Base-by-base conservation (phyloP, 2,113 vertebrate genomes). In the Equus quagga region DNA sequence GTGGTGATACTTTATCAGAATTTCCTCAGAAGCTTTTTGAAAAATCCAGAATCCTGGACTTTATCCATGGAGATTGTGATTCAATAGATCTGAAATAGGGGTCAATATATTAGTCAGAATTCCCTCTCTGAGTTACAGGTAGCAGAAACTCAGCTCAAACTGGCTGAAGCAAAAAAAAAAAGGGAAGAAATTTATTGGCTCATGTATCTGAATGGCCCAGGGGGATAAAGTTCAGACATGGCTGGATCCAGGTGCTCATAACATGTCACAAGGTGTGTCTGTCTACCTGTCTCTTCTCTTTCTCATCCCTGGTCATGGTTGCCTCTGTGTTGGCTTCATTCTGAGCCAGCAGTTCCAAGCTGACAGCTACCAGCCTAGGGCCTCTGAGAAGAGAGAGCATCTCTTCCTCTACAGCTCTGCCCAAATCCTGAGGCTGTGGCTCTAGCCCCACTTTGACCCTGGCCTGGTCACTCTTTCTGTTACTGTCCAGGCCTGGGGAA, bases 81-180 rank as follows among this genome's bases (percentile, higher is more conserved):
- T 79, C 33, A 60, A 2, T n/a, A 83, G 64, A 80, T 72, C 60
- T 67, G 72, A 96, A 46, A 23, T 24, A 7, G 28, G 17, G 44
- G 9, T 73, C 62, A 93, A 2, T 41, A 24, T 76, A 65, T 41
- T 64, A 56, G 18, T 69, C 51, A 33, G 62, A 36, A 56, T 54
- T 54, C 14, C 15, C 41, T 41, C 33, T 85, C 51, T n/a, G 6
- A 15, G 21, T 8, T 64, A 28, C 69, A 65, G 87, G 49, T 3
- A 64, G 58, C 90, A 60, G 51, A 88, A 93, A 44, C 17, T 19
- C 62, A 95, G 65, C 31, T 84, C n/a, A 46, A 91, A 94, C 46
- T 56, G 46, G 79, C 23, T 33, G 31, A 56, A 62, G 62, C 6
- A 23, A 26, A 58, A 62, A 28, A 49, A 33, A 46, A 12, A 23